These are phyloP conservation scores for Apocrypta bakeri DNA, from an alignment of 1,140 invertebrate species.

Conservation along the genomic window DNA sequence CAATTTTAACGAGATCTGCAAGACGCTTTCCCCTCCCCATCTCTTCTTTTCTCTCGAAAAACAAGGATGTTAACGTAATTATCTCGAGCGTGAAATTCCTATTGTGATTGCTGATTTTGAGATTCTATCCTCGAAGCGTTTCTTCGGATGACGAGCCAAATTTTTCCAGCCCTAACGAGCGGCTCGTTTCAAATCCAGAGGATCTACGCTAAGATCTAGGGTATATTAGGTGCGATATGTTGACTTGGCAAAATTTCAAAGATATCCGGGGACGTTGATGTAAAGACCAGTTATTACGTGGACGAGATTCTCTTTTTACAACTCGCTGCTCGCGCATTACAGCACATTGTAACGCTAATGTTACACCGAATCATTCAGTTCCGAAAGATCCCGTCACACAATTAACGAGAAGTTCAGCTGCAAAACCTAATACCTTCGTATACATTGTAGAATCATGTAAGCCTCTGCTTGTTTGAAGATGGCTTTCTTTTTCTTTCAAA, in stretches of 20 bases:
- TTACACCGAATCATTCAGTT: neutral
- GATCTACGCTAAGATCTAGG: slow-evolving; percentile 22
- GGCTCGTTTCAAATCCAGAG: neutral
- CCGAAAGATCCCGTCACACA: neutral
- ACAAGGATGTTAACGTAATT: neutral
- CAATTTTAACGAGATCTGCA: neutral
- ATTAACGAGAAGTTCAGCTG: neutral
- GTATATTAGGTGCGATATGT: neutral
- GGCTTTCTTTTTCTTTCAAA: slow-evolving; percentile 7
- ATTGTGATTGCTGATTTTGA: slow-evolving; percentile 60
- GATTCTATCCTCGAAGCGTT: slow-evolving; percentile 50
- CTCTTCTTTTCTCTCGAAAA: neutral
- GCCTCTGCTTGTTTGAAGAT: slow-evolving; percentile 16
- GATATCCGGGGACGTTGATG: neutral
- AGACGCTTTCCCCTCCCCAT: neutral
- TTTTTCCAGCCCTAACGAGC: slow-evolving; percentile 31
- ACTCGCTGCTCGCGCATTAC: too few relatives aligned
- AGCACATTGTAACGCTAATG: neutral
- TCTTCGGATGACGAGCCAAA: slow-evolving; percentile 47
- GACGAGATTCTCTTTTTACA: neutral
- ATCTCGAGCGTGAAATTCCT: slow-evolving; percentile 28
- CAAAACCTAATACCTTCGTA: neutral
- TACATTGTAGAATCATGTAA: slow-evolving; percentile 36
- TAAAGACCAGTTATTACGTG: neutral
- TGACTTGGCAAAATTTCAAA: slow-evolving; percentile 27